phyloP scores from a whole-genome alignment of 2,888 invertebrate species.

The Amiota mariae region DNA sequence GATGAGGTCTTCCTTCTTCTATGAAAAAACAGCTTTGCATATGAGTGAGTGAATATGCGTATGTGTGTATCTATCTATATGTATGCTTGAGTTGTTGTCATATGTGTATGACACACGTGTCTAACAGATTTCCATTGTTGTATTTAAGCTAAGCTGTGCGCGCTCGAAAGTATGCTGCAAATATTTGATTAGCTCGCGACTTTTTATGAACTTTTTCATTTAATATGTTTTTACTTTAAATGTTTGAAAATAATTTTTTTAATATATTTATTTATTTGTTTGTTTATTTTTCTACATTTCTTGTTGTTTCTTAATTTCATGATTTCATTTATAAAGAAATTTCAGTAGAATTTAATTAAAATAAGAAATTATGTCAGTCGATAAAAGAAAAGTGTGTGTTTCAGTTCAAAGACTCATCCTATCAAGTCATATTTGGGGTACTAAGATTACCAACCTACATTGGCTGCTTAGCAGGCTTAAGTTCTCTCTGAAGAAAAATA shows the following conservation, averaged over 20 bases:
- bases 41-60: background rate
- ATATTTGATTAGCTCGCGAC: conserved; percentile 64
- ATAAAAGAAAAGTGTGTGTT: too few relatives aligned
- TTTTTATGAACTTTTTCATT: conserved; percentile 57
- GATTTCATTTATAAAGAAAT: too few relatives aligned
- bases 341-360: too few relatives aligned
- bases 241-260: background rate
- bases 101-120: conserved; percentile 66
- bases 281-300: background rate
- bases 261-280: background rate
- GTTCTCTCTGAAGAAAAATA: too few relatives aligned
- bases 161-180: conserved; percentile 40
- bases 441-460: too few relatives aligned
- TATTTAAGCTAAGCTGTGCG: background rate
- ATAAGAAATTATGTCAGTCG: too few relatives aligned
- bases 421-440: too few relatives aligned
- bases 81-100: conserved; percentile 63
- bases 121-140: conserved; percentile 56
- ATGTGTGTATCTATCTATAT: conserved; percentile 47
- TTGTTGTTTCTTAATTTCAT: background rate
- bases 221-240: conserved; percentile 21
- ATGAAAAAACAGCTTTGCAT: conserved; percentile 60
- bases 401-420: too few relatives aligned
- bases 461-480: too few relatives aligned
- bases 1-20: conserved; percentile 46